A percentile compares a stretch with the other conserved stretches of the same genome.
These are phyloP conservation scores for Xerus rutilus DNA, from an alignment of 2,797 vertebrate species.

Conservation along the genomic window DNA sequence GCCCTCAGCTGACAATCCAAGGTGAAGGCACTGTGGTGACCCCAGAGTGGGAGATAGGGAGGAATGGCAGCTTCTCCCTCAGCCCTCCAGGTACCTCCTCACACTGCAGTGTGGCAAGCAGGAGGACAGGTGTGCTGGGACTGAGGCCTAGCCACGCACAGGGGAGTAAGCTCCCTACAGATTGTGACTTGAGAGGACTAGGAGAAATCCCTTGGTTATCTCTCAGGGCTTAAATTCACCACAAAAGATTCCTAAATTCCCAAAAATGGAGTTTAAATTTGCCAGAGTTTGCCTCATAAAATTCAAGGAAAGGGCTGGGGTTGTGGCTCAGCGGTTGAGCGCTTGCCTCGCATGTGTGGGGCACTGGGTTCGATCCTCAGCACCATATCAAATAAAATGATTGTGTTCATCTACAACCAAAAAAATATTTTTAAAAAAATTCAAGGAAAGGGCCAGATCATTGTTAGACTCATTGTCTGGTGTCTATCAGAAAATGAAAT, in stretches of 20 bases:
- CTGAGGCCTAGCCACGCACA: background rate
- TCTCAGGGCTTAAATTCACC: background rate
- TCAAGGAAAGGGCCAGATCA: background rate
- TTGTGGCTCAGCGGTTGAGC: too few relatives aligned
- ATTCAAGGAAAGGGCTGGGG: background rate
- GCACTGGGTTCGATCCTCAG: too few relatives aligned
- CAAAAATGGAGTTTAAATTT: background rate
- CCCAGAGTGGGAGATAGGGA: accelerated
- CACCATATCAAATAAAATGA: too few relatives aligned
- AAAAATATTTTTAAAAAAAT: background rate
- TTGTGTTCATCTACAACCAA: too few relatives aligned
- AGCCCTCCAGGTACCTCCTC: background rate
- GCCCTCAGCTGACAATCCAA: too few relatives aligned
- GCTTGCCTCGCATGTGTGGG: too few relatives aligned
- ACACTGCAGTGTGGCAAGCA: background rate
- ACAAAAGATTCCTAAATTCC: background rate
- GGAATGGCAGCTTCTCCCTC: background rate
- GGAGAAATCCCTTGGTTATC: background rate
- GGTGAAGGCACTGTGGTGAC: too few relatives aligned
- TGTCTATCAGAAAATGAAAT: background rate
- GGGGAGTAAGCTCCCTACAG: background rate
- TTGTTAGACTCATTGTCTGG: background rate
- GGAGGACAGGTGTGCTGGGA: background rate
- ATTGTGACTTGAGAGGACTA: background rate
- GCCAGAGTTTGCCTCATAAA: background rate